Evolutionary conservation across 2,113 vertebrate species (phyloP).

Genomic region (Hassar affinis): DNA sequence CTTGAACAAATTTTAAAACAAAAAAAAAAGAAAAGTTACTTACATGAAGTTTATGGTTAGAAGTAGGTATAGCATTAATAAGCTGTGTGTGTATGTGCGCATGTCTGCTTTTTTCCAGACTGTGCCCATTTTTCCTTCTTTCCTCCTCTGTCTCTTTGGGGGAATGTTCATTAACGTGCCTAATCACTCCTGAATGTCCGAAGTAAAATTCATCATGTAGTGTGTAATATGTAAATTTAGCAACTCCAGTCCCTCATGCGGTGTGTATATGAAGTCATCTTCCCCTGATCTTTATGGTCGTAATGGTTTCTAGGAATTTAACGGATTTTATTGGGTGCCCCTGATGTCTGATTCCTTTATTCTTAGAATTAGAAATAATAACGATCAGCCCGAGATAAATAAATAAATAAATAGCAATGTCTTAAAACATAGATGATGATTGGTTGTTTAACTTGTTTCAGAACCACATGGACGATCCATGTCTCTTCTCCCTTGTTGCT

Average conservation of each 20-base stretch:
- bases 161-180: conserved; percentile 22
- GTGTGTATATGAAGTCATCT: conserved; percentile 14
- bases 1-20: background rate
- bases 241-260: background rate
- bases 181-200: conserved; percentile 29
- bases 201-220: conserved; percentile 24
- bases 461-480: conserved; percentile 41
- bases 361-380: too few species aligned
- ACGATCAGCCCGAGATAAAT: too few species aligned
- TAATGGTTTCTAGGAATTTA: conserved; percentile 29
- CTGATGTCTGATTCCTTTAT: conserved; percentile 8
- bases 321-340: too few species aligned
- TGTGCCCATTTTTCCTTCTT: background rate
- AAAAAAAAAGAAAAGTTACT: background rate
- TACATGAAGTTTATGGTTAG: background rate
- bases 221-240: conserved; percentile 29
- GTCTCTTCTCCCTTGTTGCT: conserved; percentile 51
- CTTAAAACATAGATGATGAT: conserved; percentile 14
- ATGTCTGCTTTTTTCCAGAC: conserved; percentile 20
- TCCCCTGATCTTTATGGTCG: conserved; percentile 18
- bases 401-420: conserved; percentile 9
- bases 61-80: background rate
- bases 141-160: conserved; percentile 6
- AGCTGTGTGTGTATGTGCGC: background rate
- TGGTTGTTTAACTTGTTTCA: conserved; percentile 42